A percentile compares a stretch with the other conserved stretches of the same genome.
These are phyloP conservation scores for Drosophila cardini DNA, from an alignment of 1,140 invertebrate species.

Conservation along the genomic window DNA sequence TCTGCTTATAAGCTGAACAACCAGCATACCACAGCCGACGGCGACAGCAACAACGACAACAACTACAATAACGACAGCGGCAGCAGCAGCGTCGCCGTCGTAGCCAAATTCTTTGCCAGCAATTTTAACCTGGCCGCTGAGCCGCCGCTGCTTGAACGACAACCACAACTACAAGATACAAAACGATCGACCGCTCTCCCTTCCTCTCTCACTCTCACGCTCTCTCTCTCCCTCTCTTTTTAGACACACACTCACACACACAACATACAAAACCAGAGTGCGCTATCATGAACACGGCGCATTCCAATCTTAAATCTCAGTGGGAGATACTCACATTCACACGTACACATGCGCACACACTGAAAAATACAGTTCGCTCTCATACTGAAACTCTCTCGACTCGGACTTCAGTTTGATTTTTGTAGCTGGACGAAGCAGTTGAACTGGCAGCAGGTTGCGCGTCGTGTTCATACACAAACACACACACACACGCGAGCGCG, in stretches of 20 bases:
- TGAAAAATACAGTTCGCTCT: constrained; percentile 38
- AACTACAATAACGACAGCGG: constrained; percentile 7
- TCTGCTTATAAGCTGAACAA: constrained; percentile 41
- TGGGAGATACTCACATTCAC: constrained; percentile 61
- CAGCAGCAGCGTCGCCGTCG: constrained; percentile 28
- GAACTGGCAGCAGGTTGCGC: constrained; percentile 53
- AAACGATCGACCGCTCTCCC: constrained; percentile 48
- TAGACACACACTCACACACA: constrained; percentile 15
- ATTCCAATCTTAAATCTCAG: constrained; percentile 82
- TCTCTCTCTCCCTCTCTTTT: constrained; percentile 28
- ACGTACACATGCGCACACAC: constrained; percentile 10
- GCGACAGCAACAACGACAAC: constrained; percentile 20
- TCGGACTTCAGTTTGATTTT: constrained; percentile 73
- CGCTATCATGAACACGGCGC: constrained; percentile 62
- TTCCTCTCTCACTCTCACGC: constrained; percentile 24
- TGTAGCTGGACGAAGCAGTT: constrained; percentile 73
- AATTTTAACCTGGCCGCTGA: constrained; percentile 60
- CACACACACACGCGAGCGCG: constrained; percentile 23
- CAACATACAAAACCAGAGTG: constrained; percentile 15
- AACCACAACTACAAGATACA: constrained; percentile 46
- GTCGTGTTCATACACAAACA: constrained; percentile 37
- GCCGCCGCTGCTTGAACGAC: constrained; percentile 28
- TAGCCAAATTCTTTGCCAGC: constrained; percentile 63
- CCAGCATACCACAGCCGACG: constrained; percentile 39
- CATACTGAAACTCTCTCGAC: constrained; percentile 42